Evolutionary conservation across 2,113 vertebrate species (phyloP), one percentile per base, ranked within the genome.

Genomic region (Trichechus manatus): DNA sequence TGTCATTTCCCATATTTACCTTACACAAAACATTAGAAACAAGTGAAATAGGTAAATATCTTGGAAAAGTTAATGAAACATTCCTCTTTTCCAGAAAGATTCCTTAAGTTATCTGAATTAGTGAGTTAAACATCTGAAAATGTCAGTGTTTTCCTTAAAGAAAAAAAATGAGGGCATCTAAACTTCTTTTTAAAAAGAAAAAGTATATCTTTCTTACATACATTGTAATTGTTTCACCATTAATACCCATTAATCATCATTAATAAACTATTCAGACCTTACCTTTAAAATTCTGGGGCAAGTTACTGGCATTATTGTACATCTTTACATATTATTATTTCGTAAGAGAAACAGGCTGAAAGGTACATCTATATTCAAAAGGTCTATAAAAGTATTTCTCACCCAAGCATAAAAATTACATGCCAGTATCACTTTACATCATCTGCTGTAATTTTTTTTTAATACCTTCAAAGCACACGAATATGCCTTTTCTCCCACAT

Each of bases 401-500:
- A 85, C 23, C 14, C 75, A 72, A 61, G 36, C 36, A 90, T 81
- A 81, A 88, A 87, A 88, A 68, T 77, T n/a, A 97, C 23, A 89
- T 47, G 25, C 42, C 33, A 63, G 8, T 61, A 89, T 75, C 81
- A 75, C 70, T 87, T 93, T 81, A 39, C 6, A 88, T 78, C 50
- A 56, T 17, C 25, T 50, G 66, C 59, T 70, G 0, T 36, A 91
- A 92, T 7, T 79, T 79, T 33, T 27, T 89, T 92, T 39, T 50
- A 0, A 63, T 97, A 99, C 99, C 99, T 99, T 99, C 1, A 99
- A 97, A 36, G 99, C 99, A 23, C 99, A 98, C 0, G 99, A 99
- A 96, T 99, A 99, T 9, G 99, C 99, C 97, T 99, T 99, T 92
- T 99, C 99, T 92, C 99, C 99, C 9, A 99, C 99, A 0, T 98